These are phyloP conservation scores for Electrophaes corylata DNA, from an alignment of 2,888 invertebrate genomes.

Conservation along the genomic window DNA sequence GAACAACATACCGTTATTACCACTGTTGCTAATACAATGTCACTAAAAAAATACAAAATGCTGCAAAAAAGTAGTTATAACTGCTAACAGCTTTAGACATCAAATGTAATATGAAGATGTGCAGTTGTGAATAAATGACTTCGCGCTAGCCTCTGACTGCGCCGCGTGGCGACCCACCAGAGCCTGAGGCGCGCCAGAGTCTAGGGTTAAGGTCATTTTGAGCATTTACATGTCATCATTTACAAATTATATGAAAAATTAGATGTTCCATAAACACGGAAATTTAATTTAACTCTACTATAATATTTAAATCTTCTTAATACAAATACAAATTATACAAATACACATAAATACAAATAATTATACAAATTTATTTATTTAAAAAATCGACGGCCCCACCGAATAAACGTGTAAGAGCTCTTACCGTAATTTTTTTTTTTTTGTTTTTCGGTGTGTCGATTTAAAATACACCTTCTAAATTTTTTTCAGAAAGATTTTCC, in stretches of 20 bases:
- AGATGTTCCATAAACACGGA: slow-evolving; percentile 67
- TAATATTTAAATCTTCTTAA: slow-evolving; percentile 79
- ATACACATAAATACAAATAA: no score
- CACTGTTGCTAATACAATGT: slow-evolving; percentile 60
- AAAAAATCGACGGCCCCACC: no score
- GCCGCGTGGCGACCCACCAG: slow-evolving; percentile 4
- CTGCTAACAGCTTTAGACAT: slow-evolving; percentile 64
- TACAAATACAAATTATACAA: slow-evolving; percentile 58
- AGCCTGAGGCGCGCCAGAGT: slow-evolving; percentile 33
- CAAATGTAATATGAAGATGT: slow-evolving; percentile 41
- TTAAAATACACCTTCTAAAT: no score
- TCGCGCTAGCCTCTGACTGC: slow-evolving; percentile 51
- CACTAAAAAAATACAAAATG: slow-evolving; percentile 71
- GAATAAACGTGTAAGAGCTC: no score
- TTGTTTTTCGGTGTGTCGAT: no score
- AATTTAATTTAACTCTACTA: slow-evolving; percentile 77
- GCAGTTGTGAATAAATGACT: slow-evolving; percentile 54
- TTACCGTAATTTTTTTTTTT: no score
- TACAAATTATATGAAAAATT: slow-evolving; percentile 61
- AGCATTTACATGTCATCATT: slow-evolving; percentile 48
- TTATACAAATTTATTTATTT: no score
- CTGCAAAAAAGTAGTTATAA: slow-evolving; percentile 65
- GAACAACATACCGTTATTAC: slow-evolving; percentile 61
- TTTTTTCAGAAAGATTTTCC: no score
- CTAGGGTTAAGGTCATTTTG: slow-evolving; percentile 56